These are phyloP conservation scores for Romanogobio albipinnatus DNA, from an alignment of 2,113 vertebrate species.

Conservation along the genomic window DNA sequence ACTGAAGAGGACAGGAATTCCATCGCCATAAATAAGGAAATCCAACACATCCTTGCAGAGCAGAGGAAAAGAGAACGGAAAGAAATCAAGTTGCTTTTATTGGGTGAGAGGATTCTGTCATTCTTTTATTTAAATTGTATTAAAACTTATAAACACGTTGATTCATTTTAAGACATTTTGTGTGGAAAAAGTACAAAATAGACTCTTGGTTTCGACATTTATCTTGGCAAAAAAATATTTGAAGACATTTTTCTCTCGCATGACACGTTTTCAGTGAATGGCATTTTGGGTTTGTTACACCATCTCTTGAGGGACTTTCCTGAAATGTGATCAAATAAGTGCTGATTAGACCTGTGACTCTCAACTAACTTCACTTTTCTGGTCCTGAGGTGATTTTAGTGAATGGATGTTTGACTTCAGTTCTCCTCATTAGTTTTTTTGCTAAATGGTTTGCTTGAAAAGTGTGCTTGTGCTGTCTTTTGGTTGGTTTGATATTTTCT, in stretches of 20 bases:
- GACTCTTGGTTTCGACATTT: no score
- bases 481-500: no score
- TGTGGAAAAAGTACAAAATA: no score
- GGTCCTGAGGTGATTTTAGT: neutral
- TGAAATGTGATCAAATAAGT: neutral
- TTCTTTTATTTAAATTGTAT: neutral
- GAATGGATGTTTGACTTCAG: neutral
- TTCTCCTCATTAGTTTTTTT: neutral
- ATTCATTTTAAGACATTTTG: neutral
- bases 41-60: slow-evolving; percentile 76
- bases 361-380: neutral
- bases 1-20: slow-evolving; percentile 79
- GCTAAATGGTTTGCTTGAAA: no score
- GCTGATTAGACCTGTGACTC: neutral
- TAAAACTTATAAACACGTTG: neutral
- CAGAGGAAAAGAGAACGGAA: slow-evolving; percentile 79
- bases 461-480: no score
- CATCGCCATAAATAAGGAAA: slow-evolving; percentile 80
- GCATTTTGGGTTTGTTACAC: neutral
- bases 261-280: neutral
- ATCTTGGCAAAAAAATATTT: no score
- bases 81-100: slow-evolving; percentile 84
- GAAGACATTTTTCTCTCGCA: neutral
- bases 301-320: neutral
- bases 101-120: slow-evolving; percentile 75